phyloP scores from a whole-genome alignment of 2,888 invertebrate genomes.

The Drosophila gaucha region DNA sequence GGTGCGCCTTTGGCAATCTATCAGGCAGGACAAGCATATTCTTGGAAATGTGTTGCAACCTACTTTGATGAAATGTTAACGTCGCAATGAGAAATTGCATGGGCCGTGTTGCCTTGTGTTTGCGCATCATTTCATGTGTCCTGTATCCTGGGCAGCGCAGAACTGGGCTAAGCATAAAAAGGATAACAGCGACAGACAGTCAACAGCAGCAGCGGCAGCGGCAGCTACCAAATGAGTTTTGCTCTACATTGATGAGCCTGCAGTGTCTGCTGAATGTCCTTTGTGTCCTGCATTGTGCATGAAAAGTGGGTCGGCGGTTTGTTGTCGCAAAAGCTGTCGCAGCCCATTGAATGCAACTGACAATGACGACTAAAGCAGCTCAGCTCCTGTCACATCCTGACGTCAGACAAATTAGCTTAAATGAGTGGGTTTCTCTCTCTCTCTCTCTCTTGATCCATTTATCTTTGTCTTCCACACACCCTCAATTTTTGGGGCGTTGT shows the following conservation, averaged over 20 bases:
- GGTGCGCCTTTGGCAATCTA: slow-evolving; percentile 44
- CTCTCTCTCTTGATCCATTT: slow-evolving; percentile 1
- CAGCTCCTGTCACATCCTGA: slow-evolving; percentile 37
- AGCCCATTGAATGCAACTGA: slow-evolving; percentile 53
- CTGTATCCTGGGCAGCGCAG: slow-evolving; percentile 21
- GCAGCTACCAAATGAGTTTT: slow-evolving; percentile 67
- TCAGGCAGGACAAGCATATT: slow-evolving; percentile 30
- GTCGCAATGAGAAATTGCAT: slow-evolving; percentile 72
- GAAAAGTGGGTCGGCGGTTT: slow-evolving; percentile 72
- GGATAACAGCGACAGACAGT: slow-evolving; percentile 60
- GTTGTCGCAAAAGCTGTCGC: slow-evolving; percentile 68
- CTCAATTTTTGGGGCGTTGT: slow-evolving; percentile 21
- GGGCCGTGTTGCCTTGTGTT: slow-evolving; percentile 44
- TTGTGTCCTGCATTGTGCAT: slow-evolving; percentile 50
- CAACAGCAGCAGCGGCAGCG: slow-evolving; percentile 49
- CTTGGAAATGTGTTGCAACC: slow-evolving; percentile 55
- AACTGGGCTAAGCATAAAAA: slow-evolving; percentile 61
- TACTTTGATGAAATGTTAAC: slow-evolving; percentile 71
- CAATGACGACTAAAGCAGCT: slow-evolving; percentile 40
- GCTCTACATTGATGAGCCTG: slow-evolving; percentile 69
- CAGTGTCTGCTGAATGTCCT: slow-evolving; percentile 31
- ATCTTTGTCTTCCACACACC: slow-evolving; percentile 36
- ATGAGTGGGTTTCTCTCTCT: slow-evolving; percentile 41
- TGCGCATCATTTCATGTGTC: slow-evolving; percentile 63
- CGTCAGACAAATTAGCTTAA: slow-evolving; percentile 73